phyloP scores from a whole-genome alignment of 2,797 vertebrate species.

The Synaphobranchus kaupii region DNA sequence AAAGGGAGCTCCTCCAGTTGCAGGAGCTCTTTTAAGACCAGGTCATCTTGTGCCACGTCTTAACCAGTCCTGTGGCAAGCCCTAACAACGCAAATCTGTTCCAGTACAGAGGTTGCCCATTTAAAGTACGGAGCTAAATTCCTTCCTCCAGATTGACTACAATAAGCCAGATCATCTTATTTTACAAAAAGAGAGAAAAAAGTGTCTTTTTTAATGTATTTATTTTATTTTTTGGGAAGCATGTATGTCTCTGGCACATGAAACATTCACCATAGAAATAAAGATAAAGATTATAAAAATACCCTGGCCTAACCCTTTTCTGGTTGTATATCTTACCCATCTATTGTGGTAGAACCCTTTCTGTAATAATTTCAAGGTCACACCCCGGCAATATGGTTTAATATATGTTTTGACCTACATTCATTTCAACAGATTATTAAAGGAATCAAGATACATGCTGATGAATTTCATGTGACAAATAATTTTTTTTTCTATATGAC shows the following conservation, averaged over 20 bases:
- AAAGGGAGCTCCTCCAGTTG: background rate
- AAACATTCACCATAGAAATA: background rate
- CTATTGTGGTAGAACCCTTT: background rate
- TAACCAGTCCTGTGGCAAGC: background rate
- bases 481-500: background rate
- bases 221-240: background rate
- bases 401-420: background rate
- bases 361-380: background rate
- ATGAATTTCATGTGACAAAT: background rate
- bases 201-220: background rate
- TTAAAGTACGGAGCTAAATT: background rate
- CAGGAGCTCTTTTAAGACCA: constrained; percentile 17
- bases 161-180: background rate
- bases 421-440: background rate
- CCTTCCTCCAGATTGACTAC: background rate
- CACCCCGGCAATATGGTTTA: background rate
- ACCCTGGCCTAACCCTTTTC: background rate
- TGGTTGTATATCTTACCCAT: background rate
- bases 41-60: constrained; percentile 4
- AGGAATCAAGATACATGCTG: background rate
- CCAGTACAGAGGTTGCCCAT: background rate
- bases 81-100: background rate
- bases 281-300: background rate
- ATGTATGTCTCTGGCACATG: background rate
- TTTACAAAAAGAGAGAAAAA: background rate